Percentiles rank a stretch among this genome's conserved stretches.
These are phyloP conservation scores for Clytia hemisphaerica DNA, from an alignment of 30 jellyfish, hydroid and myxozoan genomes.

Conservation along the genomic window DNA sequence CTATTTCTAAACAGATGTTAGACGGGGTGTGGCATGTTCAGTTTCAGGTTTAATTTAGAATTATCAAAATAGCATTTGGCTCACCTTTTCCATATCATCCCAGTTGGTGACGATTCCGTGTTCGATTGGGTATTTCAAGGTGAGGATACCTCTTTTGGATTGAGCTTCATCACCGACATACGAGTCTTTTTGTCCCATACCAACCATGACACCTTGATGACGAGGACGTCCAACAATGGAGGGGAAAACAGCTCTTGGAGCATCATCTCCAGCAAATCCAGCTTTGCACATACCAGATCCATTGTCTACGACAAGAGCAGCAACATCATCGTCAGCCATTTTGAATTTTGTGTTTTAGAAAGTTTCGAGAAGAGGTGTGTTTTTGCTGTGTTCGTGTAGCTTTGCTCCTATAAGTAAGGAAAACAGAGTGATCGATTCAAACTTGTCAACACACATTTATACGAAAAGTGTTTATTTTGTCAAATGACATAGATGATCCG, in stretches of 20 bases:
- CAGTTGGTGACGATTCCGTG: constrained; percentile 99
- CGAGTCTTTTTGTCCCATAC: constrained; percentile 98
- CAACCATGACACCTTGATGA: constrained; percentile 99
- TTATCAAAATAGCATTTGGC: too few relatives aligned
- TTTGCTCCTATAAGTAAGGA: too few relatives aligned
- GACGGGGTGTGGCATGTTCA: too few relatives aligned
- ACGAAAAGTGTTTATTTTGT: too few relatives aligned
- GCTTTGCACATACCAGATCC: constrained; percentile 99
- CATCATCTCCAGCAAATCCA: constrained; percentile 99
- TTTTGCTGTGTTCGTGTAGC: too few relatives aligned
- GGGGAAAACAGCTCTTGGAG: constrained; percentile 99
- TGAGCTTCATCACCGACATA: constrained; percentile 99
- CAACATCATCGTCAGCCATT: constrained; percentile 98
- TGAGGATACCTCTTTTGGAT: constrained; percentile 95
- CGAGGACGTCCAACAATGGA: constrained; percentile 99
- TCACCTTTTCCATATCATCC: constrained; percentile 98
- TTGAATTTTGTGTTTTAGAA: too few relatives aligned
- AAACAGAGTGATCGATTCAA: too few relatives aligned
- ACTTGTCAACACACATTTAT: too few relatives aligned
- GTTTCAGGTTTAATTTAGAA: too few relatives aligned
- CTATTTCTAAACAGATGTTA: too few relatives aligned
- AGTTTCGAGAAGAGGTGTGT: too few relatives aligned
- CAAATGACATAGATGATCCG: too few relatives aligned
- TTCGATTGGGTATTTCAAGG: constrained; percentile 97
- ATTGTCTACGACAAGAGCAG: constrained; percentile 98